These are phyloP conservation scores for Rhamphomyia laevipes DNA, from an alignment of 2,888 invertebrate genomes.

Conservation along the genomic window DNA sequence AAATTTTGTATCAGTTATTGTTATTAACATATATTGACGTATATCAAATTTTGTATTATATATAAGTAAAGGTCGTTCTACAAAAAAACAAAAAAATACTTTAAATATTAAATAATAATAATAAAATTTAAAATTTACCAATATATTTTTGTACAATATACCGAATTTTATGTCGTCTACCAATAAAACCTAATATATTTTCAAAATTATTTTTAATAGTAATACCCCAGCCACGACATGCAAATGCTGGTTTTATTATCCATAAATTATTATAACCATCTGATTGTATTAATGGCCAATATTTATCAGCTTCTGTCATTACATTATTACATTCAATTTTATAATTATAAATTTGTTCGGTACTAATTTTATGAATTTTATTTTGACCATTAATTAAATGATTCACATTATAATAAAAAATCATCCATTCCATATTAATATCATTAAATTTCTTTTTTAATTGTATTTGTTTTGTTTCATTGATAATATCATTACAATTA, in stretches of 20 bases:
- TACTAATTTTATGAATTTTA: background rate
- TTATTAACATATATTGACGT: slow-evolving; percentile 70
- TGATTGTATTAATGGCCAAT: slow-evolving; percentile 47
- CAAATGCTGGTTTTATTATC: slow-evolving; percentile 69
- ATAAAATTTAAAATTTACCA: background rate
- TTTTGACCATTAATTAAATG: background rate
- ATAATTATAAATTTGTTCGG: background rate
- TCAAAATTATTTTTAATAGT: background rate
- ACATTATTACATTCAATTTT: background rate
- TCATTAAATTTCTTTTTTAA: no score
- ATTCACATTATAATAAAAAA: background rate
- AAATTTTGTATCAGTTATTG: slow-evolving; percentile 59
- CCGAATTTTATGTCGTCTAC: background rate
- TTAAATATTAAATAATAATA: background rate
- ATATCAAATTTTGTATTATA: slow-evolving; percentile 85
- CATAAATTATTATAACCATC: slow-evolving; percentile 72
- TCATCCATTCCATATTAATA: background rate
- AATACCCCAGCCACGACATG: slow-evolving; percentile 48
- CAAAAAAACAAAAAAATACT: background rate
- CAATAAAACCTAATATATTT: background rate
- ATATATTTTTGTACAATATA: background rate
- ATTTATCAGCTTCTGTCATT: slow-evolving; percentile 37
- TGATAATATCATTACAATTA: background rate
- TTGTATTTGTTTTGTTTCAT: background rate
- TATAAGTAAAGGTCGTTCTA: slow-evolving; percentile 69